A percentile compares a stretch with the other conserved stretches of the same genome.
Conservation (phyloP, 2,888 invertebrate species). For the Noctua janthina region DNA sequence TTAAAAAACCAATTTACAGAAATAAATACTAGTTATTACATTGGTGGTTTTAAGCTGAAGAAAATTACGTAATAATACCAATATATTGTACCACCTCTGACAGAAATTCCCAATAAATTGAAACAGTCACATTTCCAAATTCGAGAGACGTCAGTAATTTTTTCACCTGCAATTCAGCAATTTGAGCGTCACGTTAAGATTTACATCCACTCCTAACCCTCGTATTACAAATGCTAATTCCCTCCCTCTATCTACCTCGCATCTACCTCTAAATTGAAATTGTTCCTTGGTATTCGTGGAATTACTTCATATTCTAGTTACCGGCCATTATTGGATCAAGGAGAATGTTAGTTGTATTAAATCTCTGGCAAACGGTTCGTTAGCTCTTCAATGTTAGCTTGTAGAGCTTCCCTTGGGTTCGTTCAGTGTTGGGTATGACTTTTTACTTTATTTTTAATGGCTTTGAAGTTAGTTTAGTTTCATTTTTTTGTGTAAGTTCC, state of each 20-base stretch:
- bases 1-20: too few species aligned
- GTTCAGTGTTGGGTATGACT: neutral
- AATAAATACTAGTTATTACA: too few species aligned
- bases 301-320: conserved; percentile 46
- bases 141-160: neutral
- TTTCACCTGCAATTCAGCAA: neutral
- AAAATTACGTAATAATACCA: too few species aligned
- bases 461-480: neutral
- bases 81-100: too few species aligned
- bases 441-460: neutral
- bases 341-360: conserved; percentile 49
- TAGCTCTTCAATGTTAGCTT: conserved; percentile 7
- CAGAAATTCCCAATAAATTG: too few species aligned
- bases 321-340: conserved; percentile 38
- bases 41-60: too few species aligned
- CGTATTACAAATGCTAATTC: conserved; percentile 12
- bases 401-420: conserved; percentile 4
- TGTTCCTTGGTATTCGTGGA: conserved; percentile 45
- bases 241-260: neutral
- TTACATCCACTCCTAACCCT: neutral
- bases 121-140: too few species aligned
- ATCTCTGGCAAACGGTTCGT: conserved; percentile 46
- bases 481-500: too few species aligned
- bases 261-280: conserved; percentile 45
- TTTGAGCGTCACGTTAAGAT: neutral